Evolutionary conservation across 2,888 invertebrate genomes (phyloP), one percentile per base, ranked within the genome.

Genomic region (Periphyllus acericola): DNA sequence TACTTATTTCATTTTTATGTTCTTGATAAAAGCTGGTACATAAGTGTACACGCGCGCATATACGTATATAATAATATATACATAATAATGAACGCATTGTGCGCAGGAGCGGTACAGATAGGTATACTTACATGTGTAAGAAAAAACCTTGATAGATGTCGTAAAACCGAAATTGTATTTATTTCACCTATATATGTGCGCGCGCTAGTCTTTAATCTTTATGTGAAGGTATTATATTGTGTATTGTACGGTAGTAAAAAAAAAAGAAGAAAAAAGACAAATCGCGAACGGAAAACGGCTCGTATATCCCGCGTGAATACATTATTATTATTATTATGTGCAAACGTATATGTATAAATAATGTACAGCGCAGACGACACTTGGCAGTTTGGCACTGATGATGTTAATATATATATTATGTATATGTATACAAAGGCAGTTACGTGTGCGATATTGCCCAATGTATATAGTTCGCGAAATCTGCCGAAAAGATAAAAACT

Each of bases 151-250:
- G 74, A 55, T 32, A 19, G 32, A 52, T 5, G 78, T 78, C 78
- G 78, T 78, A 78, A 78, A 78, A 78, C 25, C 8, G 78, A 52
- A 29, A 52, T 78, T 52, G 1, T 78, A 36, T 36, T 75, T 36
- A 36, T 32, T 78, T 78, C 21, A 46, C n/a, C 11, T 46, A 46
- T 46, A 46, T 46, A 14, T 46, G 14, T 11, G 11, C 46, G 25
- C 25, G 0, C 1, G 52, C 19, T 14, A 52, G 75, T 40, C 25
- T 40, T 40, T 52, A 52, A n/a, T 72, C 14, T 72, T 36, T 40
- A n/a, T 3, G 3, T 11, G 36, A 34, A 74, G 4, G 46, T 76
- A 36, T 36, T 36, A 36, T 36, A 36, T 36, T 36, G 6, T 36
- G 6, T 36, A 5, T 6, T 36, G 6, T n/a, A n/a, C n/a, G 76